Evolutionary conservation across 2,888 invertebrate species (phyloP), one percentile per base, ranked within the genome.

Genomic region (Scrobipalpa costella): DNA sequence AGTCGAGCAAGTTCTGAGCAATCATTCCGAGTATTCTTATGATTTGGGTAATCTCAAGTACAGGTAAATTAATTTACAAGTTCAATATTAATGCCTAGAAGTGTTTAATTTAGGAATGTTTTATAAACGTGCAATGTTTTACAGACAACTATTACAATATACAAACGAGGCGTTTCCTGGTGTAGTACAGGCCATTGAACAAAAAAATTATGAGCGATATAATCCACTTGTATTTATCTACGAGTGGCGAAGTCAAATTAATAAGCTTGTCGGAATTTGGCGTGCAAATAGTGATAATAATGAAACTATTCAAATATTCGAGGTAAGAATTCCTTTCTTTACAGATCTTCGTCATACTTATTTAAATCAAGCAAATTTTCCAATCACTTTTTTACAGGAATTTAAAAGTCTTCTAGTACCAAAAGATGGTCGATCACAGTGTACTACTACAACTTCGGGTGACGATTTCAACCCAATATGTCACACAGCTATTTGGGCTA

Each of bases 401-500:
- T 21, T 11, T 55, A 0, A 15, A 34, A 34, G 15, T 5, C n/a
- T 15, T 7, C 2, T 0, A 58, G 68, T 65, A 3, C n/a, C n/a
- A n/a, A 0, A 63, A 44, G 77, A 75, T 63, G 76, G 74, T 47
- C 38, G 27, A n/a, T 34, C n/a, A 6, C 11, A 52, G 13, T 27
- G 64, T 36, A 69, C 71, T 55, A 21, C 62, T 5, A 52, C 63
- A 44, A 34, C 21, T 17, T 65, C 68, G 11, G 79, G 78, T 11
- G 92, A 94, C 69, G 71, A 79, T 34, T 92, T 92, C 17, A 78
- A 81, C 0, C 93, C 96, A 17, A 78, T 77, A 0, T 97, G 97
- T 95, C 85, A 94, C 60, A 94, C 94, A 0, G 68, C 78, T 5
- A 27, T 57, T 1, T 33, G 7, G 34, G 6, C 44, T 2, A 19